Conservation (phyloP, 1,140 invertebrate species). For the Neotoxoptera formosana region DNA sequence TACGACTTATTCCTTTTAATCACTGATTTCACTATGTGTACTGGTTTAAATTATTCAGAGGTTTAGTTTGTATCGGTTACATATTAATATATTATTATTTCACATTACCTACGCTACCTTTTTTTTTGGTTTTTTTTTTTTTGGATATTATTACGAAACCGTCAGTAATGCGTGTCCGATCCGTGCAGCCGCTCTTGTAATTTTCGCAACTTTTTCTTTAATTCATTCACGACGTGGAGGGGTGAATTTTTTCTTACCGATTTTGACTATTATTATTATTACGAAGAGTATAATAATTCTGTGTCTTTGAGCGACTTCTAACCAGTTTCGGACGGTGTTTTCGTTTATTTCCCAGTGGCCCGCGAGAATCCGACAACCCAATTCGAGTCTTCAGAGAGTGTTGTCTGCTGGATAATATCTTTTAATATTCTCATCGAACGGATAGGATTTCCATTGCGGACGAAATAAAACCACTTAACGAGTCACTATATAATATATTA, state of each 20-base stretch:
- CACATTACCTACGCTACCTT: too few species aligned
- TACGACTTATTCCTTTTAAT: too few species aligned
- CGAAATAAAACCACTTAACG: neutral
- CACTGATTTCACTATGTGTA: too few species aligned
- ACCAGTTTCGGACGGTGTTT: neutral
- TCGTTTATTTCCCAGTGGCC: neutral
- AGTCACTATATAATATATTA: too few species aligned
- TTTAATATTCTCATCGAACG: neutral
- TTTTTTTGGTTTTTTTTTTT: too few species aligned
- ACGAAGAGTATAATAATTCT: neutral
- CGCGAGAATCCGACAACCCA: neutral
- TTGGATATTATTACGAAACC: neutral
- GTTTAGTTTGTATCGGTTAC: too few species aligned
- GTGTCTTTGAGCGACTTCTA: too few species aligned
- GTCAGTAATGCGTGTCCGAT: too few species aligned
- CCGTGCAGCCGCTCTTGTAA: neutral
- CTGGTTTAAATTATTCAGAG: too few species aligned
- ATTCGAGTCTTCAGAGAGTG: neutral
- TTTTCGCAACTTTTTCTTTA: neutral
- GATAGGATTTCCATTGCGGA: neutral
- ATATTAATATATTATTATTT: too few species aligned
- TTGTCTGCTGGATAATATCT: too few species aligned
- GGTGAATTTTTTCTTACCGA: neutral
- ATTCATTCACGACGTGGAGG: neutral
- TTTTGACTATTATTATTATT: neutral